These are phyloP conservation scores for Valencia hispanica DNA, from an alignment of 2,797 vertebrate species.

Conservation along the genomic window DNA sequence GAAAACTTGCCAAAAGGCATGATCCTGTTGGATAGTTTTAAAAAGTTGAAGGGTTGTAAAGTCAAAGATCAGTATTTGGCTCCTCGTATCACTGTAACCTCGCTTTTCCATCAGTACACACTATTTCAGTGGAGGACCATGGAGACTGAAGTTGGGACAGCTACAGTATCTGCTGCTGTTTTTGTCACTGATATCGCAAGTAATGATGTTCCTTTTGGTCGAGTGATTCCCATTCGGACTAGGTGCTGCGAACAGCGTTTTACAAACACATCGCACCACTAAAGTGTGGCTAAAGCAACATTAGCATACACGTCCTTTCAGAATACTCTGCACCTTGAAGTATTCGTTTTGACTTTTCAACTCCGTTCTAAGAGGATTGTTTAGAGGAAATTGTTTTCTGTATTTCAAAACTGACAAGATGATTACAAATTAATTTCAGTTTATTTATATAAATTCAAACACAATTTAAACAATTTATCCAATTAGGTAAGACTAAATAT, in stretches of 20 bases:
- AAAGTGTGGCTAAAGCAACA: neutral
- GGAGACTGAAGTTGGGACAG: conserved; percentile 40
- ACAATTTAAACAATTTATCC: no score
- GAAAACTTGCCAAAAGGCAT: conserved; percentile 54
- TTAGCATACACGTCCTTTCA: neutral
- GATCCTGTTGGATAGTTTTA: conserved; percentile 67
- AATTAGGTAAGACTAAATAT: no score
- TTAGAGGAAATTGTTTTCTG: no score
- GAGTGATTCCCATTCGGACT: conserved; percentile 21
- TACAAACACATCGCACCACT: neutral
- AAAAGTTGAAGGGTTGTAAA: conserved; percentile 51
- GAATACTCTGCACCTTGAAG: neutral
- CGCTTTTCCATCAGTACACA: conserved; percentile 55
- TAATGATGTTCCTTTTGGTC: conserved; percentile 27
- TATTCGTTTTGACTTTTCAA: neutral
- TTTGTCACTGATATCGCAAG: conserved; percentile 43
- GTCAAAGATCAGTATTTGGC: conserved; percentile 68
- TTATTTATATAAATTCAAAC: no score
- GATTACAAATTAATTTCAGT: no score
- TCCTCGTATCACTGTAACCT: conserved; percentile 66
- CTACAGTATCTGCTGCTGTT: conserved; percentile 31
- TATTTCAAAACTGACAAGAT: no score
- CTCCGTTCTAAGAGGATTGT: neutral
- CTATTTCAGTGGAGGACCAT: conserved; percentile 41
- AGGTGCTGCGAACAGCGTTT: neutral